Percentiles rank a stretch among this genome's conserved stretches.
Evolutionary conservation across 2,888 invertebrate genomes (phyloP).

Genomic region (Spilarctia lutea): DNA sequence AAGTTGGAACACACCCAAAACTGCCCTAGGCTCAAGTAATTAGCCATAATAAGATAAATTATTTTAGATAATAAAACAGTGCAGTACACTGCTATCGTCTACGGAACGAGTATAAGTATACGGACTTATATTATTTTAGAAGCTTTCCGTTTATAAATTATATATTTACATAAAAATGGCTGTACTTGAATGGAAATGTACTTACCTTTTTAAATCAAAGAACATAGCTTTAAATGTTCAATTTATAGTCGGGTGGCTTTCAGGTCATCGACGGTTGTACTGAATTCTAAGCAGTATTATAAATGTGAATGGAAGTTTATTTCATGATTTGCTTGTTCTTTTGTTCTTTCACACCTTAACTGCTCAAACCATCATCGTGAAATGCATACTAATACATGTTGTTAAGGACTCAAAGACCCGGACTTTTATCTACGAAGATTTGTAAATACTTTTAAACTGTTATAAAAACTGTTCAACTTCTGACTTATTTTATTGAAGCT

Average conservation of each 20-base stretch:
- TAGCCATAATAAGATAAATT: background rate
- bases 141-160: background rate
- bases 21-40: background rate
- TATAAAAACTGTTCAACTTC: background rate
- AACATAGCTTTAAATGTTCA: background rate
- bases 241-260: background rate
- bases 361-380: background rate
- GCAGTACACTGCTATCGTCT: background rate
- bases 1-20: background rate
- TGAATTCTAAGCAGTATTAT: background rate
- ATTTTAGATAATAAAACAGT: background rate
- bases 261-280: background rate
- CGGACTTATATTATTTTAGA: background rate
- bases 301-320: background rate
- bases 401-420: background rate
- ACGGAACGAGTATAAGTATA: no score
- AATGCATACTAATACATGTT: background rate
- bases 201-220: background rate
- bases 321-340: background rate
- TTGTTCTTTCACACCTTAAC: background rate
- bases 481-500: no score
- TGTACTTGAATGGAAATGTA: background rate
- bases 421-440: no score
- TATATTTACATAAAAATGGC: background rate
- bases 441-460: background rate